Evolutionary conservation across 2,888 invertebrate species (phyloP), one percentile per base, ranked within the genome.

Genomic region (Bedellia somnulentella): DNA sequence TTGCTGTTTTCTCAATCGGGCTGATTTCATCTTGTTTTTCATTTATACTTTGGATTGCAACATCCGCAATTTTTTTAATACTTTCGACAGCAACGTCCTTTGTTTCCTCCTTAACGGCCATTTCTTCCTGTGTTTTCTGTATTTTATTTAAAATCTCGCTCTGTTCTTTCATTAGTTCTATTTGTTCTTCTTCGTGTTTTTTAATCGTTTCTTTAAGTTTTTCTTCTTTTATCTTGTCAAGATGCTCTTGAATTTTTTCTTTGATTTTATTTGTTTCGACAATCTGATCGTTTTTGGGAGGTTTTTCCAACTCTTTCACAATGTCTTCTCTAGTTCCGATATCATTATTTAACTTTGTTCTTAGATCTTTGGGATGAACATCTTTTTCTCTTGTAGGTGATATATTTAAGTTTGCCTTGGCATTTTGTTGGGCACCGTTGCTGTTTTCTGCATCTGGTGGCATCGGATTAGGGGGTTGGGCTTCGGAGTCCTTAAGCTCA

Each of bases 161-260:
- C 43, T 86, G 84, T 47, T 86, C 82, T 41, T 83, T 78, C 17
- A 86, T 70, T 36, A 87, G 57, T 50, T 85, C 79, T 43, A 82
- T 78, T 45, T 86, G 84, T 46, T 84, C 83, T 49, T 82, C 75
- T 33, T 83, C 82, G 39, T 87, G 83, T 47, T 83, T 80, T 53
- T 85, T 82, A 12, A 87, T 68, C 11, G 82, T 82, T 49, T 82
- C 80, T 17, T 83, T 66, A 6, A 85, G 49, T 40, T 79, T 31
- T 35, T 35, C 10, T 49, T 47, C 2, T 49, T 50, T 26, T 42
- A 46, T 13, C 42, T 32, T 23, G 2, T 16, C 10, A 29, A 13
- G 13, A 16, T 29, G 3, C 39, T 30, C 45, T 35, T 54, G 53
- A 2, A 53, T 53, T 15, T 57, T 52, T 33, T 57, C 54, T 23